A percentile compares a stretch with the other conserved stretches of the same genome.
phyloP scores from a whole-genome alignment of 2,888 invertebrate genomes.

The Ophion obscuratus region DNA sequence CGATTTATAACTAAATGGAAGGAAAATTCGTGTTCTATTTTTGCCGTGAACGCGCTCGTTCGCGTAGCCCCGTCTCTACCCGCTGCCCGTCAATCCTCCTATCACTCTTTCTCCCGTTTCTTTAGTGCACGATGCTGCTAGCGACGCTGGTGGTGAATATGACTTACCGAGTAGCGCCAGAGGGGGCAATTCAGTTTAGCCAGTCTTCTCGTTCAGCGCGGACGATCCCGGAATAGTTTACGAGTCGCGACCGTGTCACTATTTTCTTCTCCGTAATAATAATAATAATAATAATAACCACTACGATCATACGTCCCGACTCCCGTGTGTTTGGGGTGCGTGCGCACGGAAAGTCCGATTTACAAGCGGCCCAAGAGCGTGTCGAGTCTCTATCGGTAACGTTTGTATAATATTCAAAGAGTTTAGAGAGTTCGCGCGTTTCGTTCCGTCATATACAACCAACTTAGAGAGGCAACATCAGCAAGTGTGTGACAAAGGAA shows the following conservation, averaged over 20 bases:
- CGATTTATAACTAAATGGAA: conserved; percentile 64
- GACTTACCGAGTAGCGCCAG: conserved; percentile 48
- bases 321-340: background rate
- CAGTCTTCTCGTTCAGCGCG: conserved; percentile 79
- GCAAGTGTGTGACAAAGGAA: background rate
- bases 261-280: conserved; percentile 31
- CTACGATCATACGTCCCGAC: conserved; percentile 14
- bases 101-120: conserved; percentile 2
- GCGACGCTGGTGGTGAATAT: conserved; percentile 58
- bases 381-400: background rate
- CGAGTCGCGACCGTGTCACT: conserved; percentile 57
- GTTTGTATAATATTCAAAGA: conserved; percentile 12
- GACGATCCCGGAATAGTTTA: conserved; percentile 79
- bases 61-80: conserved; percentile 48
- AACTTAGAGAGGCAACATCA: conserved; percentile 8
- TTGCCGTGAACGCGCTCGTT: conserved; percentile 77
- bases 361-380: background rate
- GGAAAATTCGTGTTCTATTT: conserved; percentile 80
- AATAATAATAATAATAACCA: conserved; percentile 23
- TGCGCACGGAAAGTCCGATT: background rate
- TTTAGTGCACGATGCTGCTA: conserved; percentile 31
- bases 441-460: conserved; percentile 38
- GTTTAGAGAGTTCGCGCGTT: conserved; percentile 21
- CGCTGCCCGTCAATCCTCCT: background rate
- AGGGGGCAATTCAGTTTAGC: conserved; percentile 74